Percentiles rank a stretch among this genome's conserved stretches.
These are phyloP conservation scores for Hyperoplus immaculatus DNA, from an alignment of 2,797 vertebrate genomes.

Conservation along the genomic window DNA sequence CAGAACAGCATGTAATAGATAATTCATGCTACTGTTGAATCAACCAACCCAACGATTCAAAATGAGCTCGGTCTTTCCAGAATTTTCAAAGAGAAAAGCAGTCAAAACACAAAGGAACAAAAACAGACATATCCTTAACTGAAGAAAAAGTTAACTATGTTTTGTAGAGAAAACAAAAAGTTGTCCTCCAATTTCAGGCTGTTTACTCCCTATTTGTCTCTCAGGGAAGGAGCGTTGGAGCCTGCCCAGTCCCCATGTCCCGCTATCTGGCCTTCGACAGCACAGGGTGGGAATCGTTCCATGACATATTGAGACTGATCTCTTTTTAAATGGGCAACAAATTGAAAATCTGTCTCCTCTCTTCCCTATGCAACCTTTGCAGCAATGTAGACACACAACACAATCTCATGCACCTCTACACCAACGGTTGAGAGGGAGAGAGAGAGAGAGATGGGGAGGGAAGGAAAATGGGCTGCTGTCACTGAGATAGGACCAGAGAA, in stretches of 20 bases:
- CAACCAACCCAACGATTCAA: conserved; percentile 31
- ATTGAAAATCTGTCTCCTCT: conserved; percentile 81
- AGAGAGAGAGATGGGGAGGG: conserved; percentile 6
- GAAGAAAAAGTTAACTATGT: conserved; percentile 60
- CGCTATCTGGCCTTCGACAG: conserved; percentile 57
- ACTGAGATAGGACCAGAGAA: conserved; percentile 43
- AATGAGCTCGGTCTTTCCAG: conserved; percentile 49
- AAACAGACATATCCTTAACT: conserved; percentile 47
- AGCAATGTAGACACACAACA: conserved; percentile 40
- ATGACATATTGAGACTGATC: conserved; percentile 85
- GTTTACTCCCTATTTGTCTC: conserved; percentile 41
- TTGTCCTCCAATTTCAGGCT: conserved; percentile 60
- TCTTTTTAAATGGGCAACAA: conserved; percentile 86
- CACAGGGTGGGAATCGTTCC: conserved; percentile 65
- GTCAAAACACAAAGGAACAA: conserved; percentile 35
- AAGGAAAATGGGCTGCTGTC: conserved; percentile 45
- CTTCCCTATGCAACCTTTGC: conserved; percentile 52
- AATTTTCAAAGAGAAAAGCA: conserved; percentile 43
- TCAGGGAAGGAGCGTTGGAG: conserved; percentile 34
- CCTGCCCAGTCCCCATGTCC: conserved; percentile 25
- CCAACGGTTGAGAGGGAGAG: conserved; percentile 14
- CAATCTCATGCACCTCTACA: conserved; percentile 32
- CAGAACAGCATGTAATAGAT: conserved; percentile 73
- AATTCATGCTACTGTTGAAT: conserved; percentile 72
- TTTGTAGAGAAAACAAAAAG: conserved; percentile 54